These are phyloP conservation scores for Lissocephala sabroskyi DNA, from an alignment of 2,888 invertebrate species.

Conservation along the genomic window DNA sequence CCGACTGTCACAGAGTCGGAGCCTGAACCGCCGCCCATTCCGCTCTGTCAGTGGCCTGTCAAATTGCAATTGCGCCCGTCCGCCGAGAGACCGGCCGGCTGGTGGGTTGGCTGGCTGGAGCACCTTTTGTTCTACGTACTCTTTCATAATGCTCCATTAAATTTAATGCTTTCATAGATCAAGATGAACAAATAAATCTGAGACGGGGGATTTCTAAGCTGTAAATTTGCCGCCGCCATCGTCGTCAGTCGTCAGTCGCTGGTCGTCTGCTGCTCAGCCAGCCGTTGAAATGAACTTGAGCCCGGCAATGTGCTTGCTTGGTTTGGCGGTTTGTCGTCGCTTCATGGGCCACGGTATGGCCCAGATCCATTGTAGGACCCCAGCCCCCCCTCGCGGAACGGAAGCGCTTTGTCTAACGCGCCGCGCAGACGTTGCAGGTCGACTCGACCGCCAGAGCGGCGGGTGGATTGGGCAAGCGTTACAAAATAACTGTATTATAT, in stretches of 20 bases:
- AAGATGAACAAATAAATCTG: conserved; percentile 68
- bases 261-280: conserved; percentile 48
- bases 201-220: conserved; percentile 21
- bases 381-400: conserved; percentile 37
- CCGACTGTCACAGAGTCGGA: conserved; percentile 1
- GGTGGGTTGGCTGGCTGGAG: too few relatives aligned
- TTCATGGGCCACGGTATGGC: conserved; percentile 46
- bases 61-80: conserved; percentile 5
- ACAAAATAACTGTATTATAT: conserved; percentile 39
- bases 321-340: conserved; percentile 17
- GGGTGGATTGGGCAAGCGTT: conserved; percentile 38
- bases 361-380: conserved; percentile 34
- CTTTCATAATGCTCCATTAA: conserved; percentile 67
- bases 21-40: background rate
- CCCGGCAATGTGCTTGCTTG: conserved; percentile 12
- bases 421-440: conserved; percentile 8
- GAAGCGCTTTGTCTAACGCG: conserved; percentile 56
- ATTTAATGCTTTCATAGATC: conserved; percentile 65
- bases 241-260: too few relatives aligned
- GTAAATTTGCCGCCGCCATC: conserved; percentile 23
- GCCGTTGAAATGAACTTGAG: conserved; percentile 65
- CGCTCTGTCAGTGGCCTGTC: background rate
- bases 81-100: conserved; percentile 10
- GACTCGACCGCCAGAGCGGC: conserved; percentile 14
- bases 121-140: conserved; percentile 44